Conservation (phyloP, 2,888 invertebrate genomes). For the Tipula confusa region DNA sequence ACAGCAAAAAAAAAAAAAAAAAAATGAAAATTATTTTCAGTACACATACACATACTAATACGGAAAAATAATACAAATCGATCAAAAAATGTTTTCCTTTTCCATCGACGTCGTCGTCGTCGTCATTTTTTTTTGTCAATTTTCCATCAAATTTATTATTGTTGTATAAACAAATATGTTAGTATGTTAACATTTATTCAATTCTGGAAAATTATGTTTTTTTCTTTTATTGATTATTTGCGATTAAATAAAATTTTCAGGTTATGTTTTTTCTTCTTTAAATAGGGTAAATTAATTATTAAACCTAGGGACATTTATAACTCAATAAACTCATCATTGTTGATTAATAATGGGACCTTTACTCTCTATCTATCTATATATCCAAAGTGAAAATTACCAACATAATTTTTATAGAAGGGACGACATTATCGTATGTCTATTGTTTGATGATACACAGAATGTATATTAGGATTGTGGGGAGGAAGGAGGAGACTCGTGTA, state of each 20-base stretch:
- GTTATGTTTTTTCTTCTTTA: background rate
- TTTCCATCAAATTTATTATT: constrained; percentile 25
- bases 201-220: background rate
- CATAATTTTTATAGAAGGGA: background rate
- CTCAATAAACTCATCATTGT: background rate
- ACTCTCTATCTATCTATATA: background rate
- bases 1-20: background rate
- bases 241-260: background rate
- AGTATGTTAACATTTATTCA: constrained; percentile 20
- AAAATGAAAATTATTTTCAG: background rate
- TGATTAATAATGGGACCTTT: constrained; percentile 12
- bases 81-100: constrained; percentile 20
- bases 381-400: background rate
- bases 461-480: background rate
- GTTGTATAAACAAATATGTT: constrained; percentile 20
- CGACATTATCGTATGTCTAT: background rate
- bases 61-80: constrained; percentile 15
- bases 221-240: background rate
- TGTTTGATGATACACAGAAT: constrained; percentile 3
- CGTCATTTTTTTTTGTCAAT: background rate
- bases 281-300: background rate
- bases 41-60: background rate
- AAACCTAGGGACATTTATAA: background rate
- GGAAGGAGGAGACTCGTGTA: background rate
- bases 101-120: background rate